Evolutionary conservation across 1,140 invertebrate species (phyloP).

Genomic region (Anoplolepis gracilipes): DNA sequence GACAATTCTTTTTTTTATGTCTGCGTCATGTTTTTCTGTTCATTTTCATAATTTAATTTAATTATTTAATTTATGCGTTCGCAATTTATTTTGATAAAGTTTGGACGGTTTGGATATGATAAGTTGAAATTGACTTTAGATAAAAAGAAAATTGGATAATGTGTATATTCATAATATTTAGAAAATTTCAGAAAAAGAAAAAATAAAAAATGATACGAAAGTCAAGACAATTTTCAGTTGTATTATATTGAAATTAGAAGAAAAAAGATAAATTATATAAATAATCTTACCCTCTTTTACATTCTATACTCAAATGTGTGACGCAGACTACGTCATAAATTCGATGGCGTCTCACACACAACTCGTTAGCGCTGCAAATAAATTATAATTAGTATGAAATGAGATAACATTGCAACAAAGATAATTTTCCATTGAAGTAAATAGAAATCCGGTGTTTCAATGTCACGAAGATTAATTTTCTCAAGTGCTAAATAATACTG

Average conservation of each 20-base stretch:
- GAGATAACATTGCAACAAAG: neutral
- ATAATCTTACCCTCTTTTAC: neutral
- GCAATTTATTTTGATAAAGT: neutral
- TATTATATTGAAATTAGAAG: neutral
- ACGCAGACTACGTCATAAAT: constrained; percentile 6
- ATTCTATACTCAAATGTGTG: constrained; percentile 13
- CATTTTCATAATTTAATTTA: constrained; percentile 25
- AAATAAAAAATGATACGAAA: neutral
- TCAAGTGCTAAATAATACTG: constrained; percentile 6
- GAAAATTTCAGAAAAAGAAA: too few relatives aligned
- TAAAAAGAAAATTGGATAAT: neutral
- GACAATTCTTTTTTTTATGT: neutral
- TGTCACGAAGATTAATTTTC: constrained; percentile 15
- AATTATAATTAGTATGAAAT: constrained; percentile 45
- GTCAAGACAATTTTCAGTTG: neutral
- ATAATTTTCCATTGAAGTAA: constrained; percentile 29
- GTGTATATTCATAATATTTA: neutral
- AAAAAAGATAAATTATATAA: neutral
- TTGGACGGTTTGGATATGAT: constrained; percentile 1
- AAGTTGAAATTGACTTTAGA: neutral
- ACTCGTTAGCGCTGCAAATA: constrained; percentile 17
- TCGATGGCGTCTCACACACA: constrained; percentile 12
- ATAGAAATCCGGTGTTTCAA: neutral
- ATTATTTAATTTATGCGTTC: neutral
- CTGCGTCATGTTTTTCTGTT: neutral